Evolutionary conservation across 2,888 invertebrate species (phyloP).

Genomic region (Cosmorhoe ocellata): DNA sequence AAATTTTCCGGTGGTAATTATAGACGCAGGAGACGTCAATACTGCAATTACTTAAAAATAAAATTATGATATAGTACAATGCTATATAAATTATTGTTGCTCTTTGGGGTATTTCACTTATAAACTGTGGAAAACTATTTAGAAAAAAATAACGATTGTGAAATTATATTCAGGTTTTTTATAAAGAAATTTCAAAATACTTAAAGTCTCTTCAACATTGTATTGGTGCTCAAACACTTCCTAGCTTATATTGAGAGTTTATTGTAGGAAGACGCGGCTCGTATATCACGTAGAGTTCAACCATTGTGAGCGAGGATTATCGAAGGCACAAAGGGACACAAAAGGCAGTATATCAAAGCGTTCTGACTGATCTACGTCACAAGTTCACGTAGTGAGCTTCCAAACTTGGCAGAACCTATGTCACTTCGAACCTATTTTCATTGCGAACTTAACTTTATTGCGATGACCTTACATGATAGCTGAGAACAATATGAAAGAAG

Average conservation of each 20-base stretch:
- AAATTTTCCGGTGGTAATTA: slow-evolving; percentile 43
- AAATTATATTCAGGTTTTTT: too few species aligned
- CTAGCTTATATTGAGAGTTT: slow-evolving; percentile 42
- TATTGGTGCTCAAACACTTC: slow-evolving; percentile 21
- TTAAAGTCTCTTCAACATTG: too few species aligned
- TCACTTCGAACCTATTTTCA: slow-evolving; percentile 2
- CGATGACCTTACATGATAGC: not conserved
- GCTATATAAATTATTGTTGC: too few species aligned
- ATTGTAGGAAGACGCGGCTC: slow-evolving; percentile 47
- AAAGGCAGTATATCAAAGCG: slow-evolving; percentile 70
- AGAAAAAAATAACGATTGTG: too few species aligned
- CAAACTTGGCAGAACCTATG: slow-evolving; percentile 6
- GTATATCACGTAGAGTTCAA: slow-evolving; percentile 46
- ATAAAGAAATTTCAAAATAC: too few species aligned
- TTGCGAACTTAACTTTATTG: not conserved
- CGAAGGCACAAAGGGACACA: slow-evolving; percentile 64
- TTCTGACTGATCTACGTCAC: slow-evolving; percentile 54
- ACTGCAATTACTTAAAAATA: not conserved
- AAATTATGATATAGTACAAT: too few species aligned
- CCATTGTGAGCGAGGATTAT: slow-evolving; percentile 61
- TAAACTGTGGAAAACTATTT: too few species aligned
- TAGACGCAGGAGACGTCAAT: slow-evolving; percentile 10
- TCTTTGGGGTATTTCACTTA: too few species aligned
- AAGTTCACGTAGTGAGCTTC: slow-evolving; percentile 51
- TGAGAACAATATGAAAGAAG: too few species aligned